Evolutionary conservation across 92 coral and sea anemone species (phyloP), one percentile per base, ranked within the genome.

Genomic region (Zoanthus sansibaricus): DNA sequence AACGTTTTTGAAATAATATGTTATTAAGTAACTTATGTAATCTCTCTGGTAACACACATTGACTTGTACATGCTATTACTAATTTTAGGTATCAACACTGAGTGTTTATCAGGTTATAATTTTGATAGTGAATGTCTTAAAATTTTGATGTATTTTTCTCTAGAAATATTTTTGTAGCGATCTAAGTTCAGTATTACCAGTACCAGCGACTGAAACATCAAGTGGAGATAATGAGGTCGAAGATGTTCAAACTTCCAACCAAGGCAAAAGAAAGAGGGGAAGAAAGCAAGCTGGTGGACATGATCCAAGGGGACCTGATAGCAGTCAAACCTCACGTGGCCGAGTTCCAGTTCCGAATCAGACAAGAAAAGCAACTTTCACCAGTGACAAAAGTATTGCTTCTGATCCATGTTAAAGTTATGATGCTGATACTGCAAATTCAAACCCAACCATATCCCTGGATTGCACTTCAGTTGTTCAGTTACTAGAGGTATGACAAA

Each of bases 381-480:
- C 37, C 17, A 73, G 30, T 44, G 21, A 16, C 31, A 67, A 56
- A 83, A 66, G 86, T 66, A n/a, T 73, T 16, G 58, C 71, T 68
- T 79, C 7, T 51, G 46, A 69, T 58, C 47, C 61, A 80, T 64
- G 66, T 68, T 55, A 92, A 54, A 87, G 92, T 77, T 89, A 89
- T 87, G 86, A 90, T 44, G 62, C 58, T 30, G 90, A 90, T 70
- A 61, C 58, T 72, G 91, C 78, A 12, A 91, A 85, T 91, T 94
- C 64, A 74, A 52, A 71, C 93, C 96, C 31, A 83, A 49, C 45
- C 92, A 90, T 30, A 88, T 87, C 37, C 72, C 88, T 18, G 94
- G 92, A 51, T 56, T 89, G 44, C 93, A 91, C 56, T 58, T 92
- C 48, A 66, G 74, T 25, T 56, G 61, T 14, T 55, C 56, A 32